These are phyloP conservation scores for Aphis craccivora DNA, from an alignment of 1,140 invertebrate genomes.

Conservation along the genomic window DNA sequence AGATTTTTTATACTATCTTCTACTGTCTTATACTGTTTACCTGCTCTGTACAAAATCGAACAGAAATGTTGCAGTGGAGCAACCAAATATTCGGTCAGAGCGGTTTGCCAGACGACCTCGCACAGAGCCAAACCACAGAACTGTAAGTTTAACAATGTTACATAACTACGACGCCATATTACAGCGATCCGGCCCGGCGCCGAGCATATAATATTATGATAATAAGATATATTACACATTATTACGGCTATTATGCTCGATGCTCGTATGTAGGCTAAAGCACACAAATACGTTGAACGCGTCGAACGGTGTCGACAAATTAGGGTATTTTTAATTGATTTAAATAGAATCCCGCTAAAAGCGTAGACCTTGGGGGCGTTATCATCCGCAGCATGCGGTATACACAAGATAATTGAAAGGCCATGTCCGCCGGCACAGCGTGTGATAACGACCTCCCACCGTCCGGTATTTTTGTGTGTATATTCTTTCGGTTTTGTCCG, in stretches of 20 bases:
- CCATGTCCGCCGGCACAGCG: constrained; percentile 53
- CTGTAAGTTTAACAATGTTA: neutral
- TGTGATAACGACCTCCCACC: constrained; percentile 54
- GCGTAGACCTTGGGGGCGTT: constrained; percentile 43
- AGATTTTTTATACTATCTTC: too few relatives aligned
- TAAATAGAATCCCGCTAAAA: neutral
- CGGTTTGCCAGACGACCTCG: neutral
- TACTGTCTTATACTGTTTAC: too few relatives aligned
- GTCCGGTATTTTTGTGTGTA: neutral
- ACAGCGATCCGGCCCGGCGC: neutral
- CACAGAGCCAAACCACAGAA: too few relatives aligned
- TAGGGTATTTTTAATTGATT: constrained; percentile 33
- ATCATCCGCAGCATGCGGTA: constrained; percentile 57
- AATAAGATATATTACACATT: too few relatives aligned
- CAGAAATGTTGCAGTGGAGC: too few relatives aligned
- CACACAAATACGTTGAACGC: neutral
- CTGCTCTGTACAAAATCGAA: too few relatives aligned
- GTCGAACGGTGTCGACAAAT: neutral
- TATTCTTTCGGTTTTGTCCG: neutral
- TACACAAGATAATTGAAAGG: constrained; percentile 54
- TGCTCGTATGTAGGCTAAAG: neutral
- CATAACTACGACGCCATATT: neutral
- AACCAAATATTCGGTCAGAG: neutral
- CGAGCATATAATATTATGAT: neutral
- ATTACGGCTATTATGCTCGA: neutral